Evolutionary conservation across 2,888 invertebrate species (phyloP).

Genomic region (Phoenoteleia sp.): DNA sequence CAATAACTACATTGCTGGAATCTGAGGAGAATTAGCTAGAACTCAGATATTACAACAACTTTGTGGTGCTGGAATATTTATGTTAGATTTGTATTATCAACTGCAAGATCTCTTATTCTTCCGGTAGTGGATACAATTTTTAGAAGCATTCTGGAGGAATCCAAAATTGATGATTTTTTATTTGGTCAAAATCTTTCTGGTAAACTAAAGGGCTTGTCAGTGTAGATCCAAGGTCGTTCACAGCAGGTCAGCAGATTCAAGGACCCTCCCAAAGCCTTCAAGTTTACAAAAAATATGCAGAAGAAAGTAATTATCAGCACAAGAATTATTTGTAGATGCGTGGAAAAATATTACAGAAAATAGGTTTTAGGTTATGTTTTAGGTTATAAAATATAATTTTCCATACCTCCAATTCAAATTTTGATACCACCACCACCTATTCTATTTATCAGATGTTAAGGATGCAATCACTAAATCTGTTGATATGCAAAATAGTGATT

Average conservation of each 20-base stretch:
- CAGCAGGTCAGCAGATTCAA: constrained; percentile 22
- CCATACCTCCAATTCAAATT: not conserved
- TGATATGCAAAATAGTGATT: constrained; percentile 10
- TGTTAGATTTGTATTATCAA: constrained; percentile 10
- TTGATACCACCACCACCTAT: constrained; percentile 11
- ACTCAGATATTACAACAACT: not conserved
- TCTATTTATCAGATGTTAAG: constrained; percentile 16
- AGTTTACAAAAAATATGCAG: constrained; percentile 22
- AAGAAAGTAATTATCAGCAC: not conserved
- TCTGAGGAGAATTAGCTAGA: constrained; percentile 5
- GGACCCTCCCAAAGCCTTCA: constrained; percentile 8
- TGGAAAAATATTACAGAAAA: constrained; percentile 29
- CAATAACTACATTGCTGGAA: constrained; percentile 15
- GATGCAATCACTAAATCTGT: too few species aligned
- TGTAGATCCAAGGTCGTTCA: not conserved
- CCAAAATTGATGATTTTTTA: not conserved
- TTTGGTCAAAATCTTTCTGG: constrained; percentile 23
- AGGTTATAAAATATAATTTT: constrained; percentile 40
- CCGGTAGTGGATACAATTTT: constrained; percentile 30
- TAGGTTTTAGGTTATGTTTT: constrained; percentile 35
- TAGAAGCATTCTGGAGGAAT: constrained; percentile 28
- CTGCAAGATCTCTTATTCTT: constrained; percentile 27
- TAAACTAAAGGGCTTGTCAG: constrained; percentile 34
- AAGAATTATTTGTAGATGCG: not conserved
- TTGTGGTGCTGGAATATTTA: constrained; percentile 22